A percentile compares a stretch with the other conserved stretches of the same genome.
Conservation (phyloP, 2,888 invertebrate genomes). For the Monochamus alternatus region DNA sequence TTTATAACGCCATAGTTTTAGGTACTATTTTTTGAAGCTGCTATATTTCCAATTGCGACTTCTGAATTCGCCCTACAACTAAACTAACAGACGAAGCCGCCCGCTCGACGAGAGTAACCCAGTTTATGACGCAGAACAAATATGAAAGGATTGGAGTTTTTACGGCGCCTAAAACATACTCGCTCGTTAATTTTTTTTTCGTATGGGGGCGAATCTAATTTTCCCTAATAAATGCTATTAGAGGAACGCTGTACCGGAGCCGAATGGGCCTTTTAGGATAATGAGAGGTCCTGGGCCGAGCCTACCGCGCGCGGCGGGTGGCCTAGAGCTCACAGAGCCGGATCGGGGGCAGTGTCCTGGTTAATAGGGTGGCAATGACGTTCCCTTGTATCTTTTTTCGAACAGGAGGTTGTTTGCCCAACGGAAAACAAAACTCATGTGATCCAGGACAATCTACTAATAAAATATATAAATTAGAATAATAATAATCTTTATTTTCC, state of each 20-base stretch:
- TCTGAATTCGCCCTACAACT: too few relatives aligned
- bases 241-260: slow-evolving; percentile 60
- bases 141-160: slow-evolving; percentile 34
- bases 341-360: neutral
- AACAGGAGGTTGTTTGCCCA: too few relatives aligned
- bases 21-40: too few relatives aligned
- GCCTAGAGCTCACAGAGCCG: slow-evolving; percentile 21
- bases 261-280: slow-evolving; percentile 65
- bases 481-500: too few relatives aligned
- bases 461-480: too few relatives aligned
- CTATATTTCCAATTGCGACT: too few relatives aligned
- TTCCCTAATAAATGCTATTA: slow-evolving; percentile 61
- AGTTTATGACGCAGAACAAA: slow-evolving; percentile 30
- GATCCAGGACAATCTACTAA: too few relatives aligned
- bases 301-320: slow-evolving; percentile 49
- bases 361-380: neutral
- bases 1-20: too few relatives aligned
- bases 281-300: slow-evolving; percentile 61
- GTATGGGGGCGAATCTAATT: slow-evolving; percentile 50
- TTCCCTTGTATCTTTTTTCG: neutral
- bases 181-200: slow-evolving; percentile 42
- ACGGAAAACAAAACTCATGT: too few relatives aligned
- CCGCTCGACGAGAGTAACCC: slow-evolving; percentile 1
- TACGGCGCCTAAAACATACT: slow-evolving; percentile 4
- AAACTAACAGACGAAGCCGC: too few relatives aligned